phyloP scores from a whole-genome alignment of 2,888 invertebrate species.

The Zygothrica quintamaculata region DNA sequence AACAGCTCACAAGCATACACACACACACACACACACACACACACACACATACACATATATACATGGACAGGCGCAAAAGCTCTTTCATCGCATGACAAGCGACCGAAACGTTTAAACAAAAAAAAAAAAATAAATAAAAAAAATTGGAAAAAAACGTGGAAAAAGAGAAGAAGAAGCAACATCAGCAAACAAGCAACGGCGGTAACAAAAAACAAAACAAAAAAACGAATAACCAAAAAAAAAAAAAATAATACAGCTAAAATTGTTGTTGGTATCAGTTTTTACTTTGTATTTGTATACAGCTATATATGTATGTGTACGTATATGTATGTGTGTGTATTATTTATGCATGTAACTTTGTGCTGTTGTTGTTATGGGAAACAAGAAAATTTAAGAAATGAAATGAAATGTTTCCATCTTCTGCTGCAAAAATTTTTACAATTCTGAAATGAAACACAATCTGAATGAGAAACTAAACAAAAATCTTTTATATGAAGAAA shows the following conservation, averaged over 20 bases:
- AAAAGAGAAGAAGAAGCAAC: constrained; percentile 23
- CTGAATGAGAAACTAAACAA: too few species aligned
- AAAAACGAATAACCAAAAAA: constrained; percentile 32
- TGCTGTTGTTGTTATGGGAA: neutral
- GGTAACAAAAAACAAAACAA: constrained; percentile 33
- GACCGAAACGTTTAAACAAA: constrained; percentile 70
- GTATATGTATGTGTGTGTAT: constrained; percentile 17
- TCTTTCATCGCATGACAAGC: constrained; percentile 74
- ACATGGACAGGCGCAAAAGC: constrained; percentile 44
- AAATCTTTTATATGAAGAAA: too few species aligned
- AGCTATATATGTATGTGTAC: neutral
- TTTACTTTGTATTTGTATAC: too few species aligned
- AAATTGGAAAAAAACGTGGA: constrained; percentile 15
- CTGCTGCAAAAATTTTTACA: too few species aligned
- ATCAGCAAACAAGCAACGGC: constrained; percentile 28
- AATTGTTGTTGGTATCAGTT: constrained; percentile 37
- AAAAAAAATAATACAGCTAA: constrained; percentile 27
- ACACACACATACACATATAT: constrained; percentile 12
- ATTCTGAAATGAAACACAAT: too few species aligned
- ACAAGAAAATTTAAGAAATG: neutral
- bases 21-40: constrained; percentile 29
- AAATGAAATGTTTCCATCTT: too few species aligned
- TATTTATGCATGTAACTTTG: constrained; percentile 30
- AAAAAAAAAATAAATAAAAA: constrained; percentile 29
- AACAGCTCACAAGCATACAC: constrained; percentile 65